phyloP scores from a whole-genome alignment of 1,140 invertebrate genomes.

The Copidosoma floridanum region DNA sequence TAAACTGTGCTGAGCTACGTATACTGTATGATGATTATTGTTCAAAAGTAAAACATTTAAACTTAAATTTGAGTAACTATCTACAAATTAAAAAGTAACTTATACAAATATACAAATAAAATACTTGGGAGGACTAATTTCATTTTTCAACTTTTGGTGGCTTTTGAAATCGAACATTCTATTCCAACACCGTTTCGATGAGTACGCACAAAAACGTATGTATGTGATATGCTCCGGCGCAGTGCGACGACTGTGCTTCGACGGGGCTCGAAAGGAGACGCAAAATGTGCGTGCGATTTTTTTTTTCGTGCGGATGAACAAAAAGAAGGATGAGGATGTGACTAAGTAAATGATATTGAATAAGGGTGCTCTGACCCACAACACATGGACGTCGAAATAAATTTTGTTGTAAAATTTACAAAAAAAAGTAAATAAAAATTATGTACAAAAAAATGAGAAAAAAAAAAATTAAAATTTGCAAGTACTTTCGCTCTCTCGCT shows the following conservation, averaged over 20 bases:
- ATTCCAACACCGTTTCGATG: conserved; percentile 28
- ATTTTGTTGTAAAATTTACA: conserved; percentile 25
- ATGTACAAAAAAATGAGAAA: conserved; percentile 20
- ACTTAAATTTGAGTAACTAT: no score
- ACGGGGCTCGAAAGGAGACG: conserved; percentile 46
- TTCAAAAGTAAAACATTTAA: no score
- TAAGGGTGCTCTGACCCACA: conserved; percentile 57
- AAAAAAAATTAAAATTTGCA: conserved; percentile 34
- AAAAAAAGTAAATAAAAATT: conserved; percentile 22
- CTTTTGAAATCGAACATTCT: no score
- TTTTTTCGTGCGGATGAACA: conserved; percentile 25
- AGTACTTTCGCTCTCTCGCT: conserved; percentile 29
- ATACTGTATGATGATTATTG: no score
- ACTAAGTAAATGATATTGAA: conserved; percentile 33
- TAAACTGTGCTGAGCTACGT: no score
- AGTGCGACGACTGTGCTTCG: conserved; percentile 52
- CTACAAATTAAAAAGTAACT: no score
- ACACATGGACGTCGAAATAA: conserved; percentile 54
- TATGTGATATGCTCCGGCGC: conserved; percentile 27
- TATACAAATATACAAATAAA: no score
- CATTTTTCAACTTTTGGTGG: no score
- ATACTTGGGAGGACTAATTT: no score
- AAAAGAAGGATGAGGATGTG: conserved; percentile 26
- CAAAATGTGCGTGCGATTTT: conserved; percentile 29
- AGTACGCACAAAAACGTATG: conserved; percentile 13